Base-by-base conservation (phyloP, 2,113 vertebrate genomes). In the Tenrec ecaudatus region DNA sequence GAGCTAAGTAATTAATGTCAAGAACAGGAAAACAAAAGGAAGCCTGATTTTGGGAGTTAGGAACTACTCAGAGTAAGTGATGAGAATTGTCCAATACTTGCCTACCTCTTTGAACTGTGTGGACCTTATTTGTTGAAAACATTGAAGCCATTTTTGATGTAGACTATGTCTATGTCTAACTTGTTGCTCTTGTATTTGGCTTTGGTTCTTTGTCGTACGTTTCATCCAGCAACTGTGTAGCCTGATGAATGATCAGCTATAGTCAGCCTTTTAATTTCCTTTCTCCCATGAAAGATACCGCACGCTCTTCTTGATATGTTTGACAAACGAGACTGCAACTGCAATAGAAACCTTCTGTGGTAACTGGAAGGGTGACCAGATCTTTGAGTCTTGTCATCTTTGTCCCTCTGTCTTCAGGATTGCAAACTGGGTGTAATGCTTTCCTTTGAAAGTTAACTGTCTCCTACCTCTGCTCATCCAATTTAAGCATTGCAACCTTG, bases 361-460 rank as follows among this genome's bases (percentile, higher is more conserved):
- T 82, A 92, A 94, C 53, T 31, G 6, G 19, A 64, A 78, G 82
- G 15, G 38, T 33, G 43, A 93, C 77, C 33, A 76, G 58, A 73
- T 68, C 25, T 8, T 84, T 79, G 75, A 77, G 84, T 83, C 77
- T 43, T 84, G 23, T 87, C 66, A 60, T 73, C 47, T 80, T 83
- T 33, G 80, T 86, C 38, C 38, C 11, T 60, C 53, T 89, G 87
- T 43, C 82, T 43, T 87, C 79, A 89, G 29, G 75, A 60, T 20
- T 31, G 29, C 27, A 83, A 27, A 82, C 82, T 80, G 27, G 33
- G 22, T 62, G 29, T 58, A 93, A 80, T 6, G 22, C 69, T 90
- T 47, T 88, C 38, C 73, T 81, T 89, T 95, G 77, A 84, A 83
- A 79, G 88, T 93, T 86, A 95, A 27, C 71, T 33, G 31, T 71